Evolutionary conservation across 1,140 invertebrate genomes (phyloP).

Genomic region (Drosophila nikananu): DNA sequence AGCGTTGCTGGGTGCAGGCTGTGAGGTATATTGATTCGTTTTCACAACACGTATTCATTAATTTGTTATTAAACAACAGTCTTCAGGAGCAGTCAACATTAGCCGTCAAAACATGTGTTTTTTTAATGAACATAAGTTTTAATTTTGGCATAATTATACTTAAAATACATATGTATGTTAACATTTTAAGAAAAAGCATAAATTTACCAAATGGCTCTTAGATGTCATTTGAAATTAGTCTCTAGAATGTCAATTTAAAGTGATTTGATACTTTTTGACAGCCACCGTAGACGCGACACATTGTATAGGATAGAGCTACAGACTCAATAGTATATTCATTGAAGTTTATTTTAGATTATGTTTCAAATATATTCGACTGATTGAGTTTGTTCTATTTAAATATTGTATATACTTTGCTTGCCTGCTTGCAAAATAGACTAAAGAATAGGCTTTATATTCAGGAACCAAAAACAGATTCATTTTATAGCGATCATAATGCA

Average conservation of each 20-base stretch:
- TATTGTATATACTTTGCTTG: not conserved
- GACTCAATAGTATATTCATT: not conserved
- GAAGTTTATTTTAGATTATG: not conserved
- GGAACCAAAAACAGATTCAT: not conserved
- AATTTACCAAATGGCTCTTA: not conserved
- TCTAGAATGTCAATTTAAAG: not conserved
- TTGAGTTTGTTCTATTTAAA: not conserved
- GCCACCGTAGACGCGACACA: not conserved
- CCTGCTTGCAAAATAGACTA: not conserved
- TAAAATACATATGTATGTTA: not conserved
- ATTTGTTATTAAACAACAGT: constrained; percentile 2
- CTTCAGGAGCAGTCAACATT: constrained; percentile 4
- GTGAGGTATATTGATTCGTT: constrained; percentile 13
- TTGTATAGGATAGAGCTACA: not conserved
- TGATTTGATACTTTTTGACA: not conserved
- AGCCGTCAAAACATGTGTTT: constrained; percentile 1
- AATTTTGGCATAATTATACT: not conserved
- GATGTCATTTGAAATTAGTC: not conserved
- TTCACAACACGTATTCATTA: constrained; percentile 7
- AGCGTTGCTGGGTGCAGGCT: not conserved
- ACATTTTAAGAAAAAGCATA: not conserved
- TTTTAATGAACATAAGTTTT: not conserved
- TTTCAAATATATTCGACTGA: not conserved
- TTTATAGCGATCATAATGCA: not conserved
- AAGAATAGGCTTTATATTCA: not conserved